phyloP scores from a whole-genome alignment of 2,888 invertebrate species.

The Yponomeuta plumbellus region DNA sequence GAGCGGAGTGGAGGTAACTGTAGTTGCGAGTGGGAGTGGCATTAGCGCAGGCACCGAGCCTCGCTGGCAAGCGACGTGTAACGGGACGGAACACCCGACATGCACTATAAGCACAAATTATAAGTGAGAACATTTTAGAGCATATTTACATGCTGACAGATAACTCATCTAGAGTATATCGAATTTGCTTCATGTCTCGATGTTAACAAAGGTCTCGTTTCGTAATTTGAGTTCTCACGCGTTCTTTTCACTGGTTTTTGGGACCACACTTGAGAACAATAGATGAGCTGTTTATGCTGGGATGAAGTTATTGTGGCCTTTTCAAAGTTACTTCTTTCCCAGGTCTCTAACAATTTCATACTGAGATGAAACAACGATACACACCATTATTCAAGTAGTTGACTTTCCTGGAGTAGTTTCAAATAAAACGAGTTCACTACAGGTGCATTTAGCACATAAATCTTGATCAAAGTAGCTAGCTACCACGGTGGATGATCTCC shows the following conservation, averaged over 20 bases:
- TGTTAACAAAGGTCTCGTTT: conserved; percentile 5
- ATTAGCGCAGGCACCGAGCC: conserved; percentile 59
- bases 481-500: conserved; percentile 7
- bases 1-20: conserved; percentile 68
- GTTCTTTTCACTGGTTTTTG: background rate
- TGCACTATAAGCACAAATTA: conserved; percentile 75
- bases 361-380: background rate
- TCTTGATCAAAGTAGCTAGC: background rate
- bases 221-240: conserved; percentile 5
- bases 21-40: conserved; percentile 35
- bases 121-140: conserved; percentile 73
- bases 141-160: conserved; percentile 60
- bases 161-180: conserved; percentile 35
- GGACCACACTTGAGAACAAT: background rate
- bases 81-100: conserved; percentile 72
- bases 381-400: background rate
- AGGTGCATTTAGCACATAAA: background rate
- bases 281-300: background rate
- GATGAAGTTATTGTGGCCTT: background rate
- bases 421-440: background rate
- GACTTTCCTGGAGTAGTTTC: background rate
- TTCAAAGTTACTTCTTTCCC: background rate
- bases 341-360: background rate
- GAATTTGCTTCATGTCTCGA: conserved; percentile 12
- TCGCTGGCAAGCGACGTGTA: conserved; percentile 35